Percentiles rank a stretch among this genome's conserved stretches.
Conservation (phyloP, 2,797 vertebrate species). For the Poecile montanus region DNA sequence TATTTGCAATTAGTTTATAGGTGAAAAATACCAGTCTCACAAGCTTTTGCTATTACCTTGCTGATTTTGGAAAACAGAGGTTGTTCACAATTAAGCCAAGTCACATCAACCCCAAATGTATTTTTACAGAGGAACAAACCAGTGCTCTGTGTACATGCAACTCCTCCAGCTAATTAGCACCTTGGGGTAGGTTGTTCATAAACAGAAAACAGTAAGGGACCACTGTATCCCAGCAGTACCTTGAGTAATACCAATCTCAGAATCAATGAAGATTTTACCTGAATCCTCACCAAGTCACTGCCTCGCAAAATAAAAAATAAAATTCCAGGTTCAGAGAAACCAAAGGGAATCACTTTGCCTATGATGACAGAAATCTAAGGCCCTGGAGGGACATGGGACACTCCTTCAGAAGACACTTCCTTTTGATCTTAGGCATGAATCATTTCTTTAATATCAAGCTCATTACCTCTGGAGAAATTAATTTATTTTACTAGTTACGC, state of each 20-base stretch:
- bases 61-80: slow-evolving; percentile 1
- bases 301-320: not conserved
- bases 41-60: not conserved
- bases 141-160: slow-evolving; percentile 47
- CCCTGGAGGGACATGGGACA: not conserved
- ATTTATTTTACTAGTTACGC: not conserved
- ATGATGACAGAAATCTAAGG: not conserved
- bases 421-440: slow-evolving; percentile 23
- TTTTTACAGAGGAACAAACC: slow-evolving; percentile 57
- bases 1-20: not conserved
- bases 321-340: not conserved
- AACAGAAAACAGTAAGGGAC: slow-evolving; percentile 70
- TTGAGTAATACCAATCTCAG: not conserved
- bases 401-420: not conserved
- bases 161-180: slow-evolving; percentile 72
- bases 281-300: not conserved
- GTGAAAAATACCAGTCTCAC: not conserved
- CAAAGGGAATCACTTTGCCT: not conserved
- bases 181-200: slow-evolving; percentile 70
- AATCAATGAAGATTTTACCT: not conserved
- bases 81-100: slow-evolving; percentile 26
- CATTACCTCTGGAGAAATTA: slow-evolving; percentile 3
- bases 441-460: slow-evolving; percentile 7
- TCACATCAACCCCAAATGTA: slow-evolving; percentile 36
- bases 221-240: slow-evolving; percentile 46